Evolutionary conservation across 2,113 vertebrate species (phyloP).

Genomic region (Cathartes aura): DNA sequence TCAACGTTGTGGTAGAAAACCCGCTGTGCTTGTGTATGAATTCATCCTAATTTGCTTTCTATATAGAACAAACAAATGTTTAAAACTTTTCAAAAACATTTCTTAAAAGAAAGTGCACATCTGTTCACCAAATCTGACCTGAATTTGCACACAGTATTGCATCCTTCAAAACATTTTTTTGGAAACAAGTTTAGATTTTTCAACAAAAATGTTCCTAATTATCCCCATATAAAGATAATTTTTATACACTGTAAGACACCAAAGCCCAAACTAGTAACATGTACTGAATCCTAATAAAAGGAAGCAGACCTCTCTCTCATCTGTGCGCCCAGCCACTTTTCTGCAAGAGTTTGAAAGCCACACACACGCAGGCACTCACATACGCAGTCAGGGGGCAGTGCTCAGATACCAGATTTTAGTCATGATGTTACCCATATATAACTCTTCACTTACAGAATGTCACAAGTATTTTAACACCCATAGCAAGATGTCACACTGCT

Average conservation of each 20-base stretch:
- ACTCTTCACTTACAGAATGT: background rate
- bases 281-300: background rate
- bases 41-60: background rate
- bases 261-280: background rate
- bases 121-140: slow-evolving; percentile 27
- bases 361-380: background rate
- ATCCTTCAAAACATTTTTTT: background rate
- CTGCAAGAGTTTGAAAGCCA: background rate
- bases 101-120: background rate
- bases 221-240: background rate
- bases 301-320: background rate
- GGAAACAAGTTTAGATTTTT: background rate
- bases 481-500: background rate
- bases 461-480: slow-evolving; percentile 16
- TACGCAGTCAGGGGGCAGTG: background rate
- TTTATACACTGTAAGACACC: background rate
- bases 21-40: background rate
- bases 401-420: background rate
- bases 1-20: background rate
- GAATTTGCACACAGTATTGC: background rate
- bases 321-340: background rate
- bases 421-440: background rate
- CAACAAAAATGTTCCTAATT: slow-evolving; percentile 10
- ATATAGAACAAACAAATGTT: background rate
- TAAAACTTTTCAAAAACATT: background rate